Conservation (phyloP, 2,888 invertebrate species). For the Rhopalosiphum nymphaeae region DNA sequence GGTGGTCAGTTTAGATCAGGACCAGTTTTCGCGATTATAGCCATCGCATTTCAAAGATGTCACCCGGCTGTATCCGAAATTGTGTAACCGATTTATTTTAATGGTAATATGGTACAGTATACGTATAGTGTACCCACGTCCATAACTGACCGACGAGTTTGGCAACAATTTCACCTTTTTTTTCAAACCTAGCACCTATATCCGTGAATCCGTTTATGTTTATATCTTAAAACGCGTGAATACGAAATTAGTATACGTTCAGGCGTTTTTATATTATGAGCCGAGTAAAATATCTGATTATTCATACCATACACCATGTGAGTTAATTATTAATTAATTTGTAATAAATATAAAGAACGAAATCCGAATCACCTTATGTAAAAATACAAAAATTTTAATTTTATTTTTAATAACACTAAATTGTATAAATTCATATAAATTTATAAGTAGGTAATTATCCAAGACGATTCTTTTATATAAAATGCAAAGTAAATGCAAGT, state of each 20-base stretch:
- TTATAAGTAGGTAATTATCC: background rate
- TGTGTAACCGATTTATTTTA: slow-evolving; percentile 37
- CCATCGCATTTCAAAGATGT: slow-evolving; percentile 51
- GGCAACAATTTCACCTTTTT: background rate
- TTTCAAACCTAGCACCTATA: background rate
- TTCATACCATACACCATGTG: background rate
- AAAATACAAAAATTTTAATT: background rate
- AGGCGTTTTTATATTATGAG: background rate
- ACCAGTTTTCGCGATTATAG: slow-evolving; percentile 59
- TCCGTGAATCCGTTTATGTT: background rate
- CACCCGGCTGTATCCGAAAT: slow-evolving; percentile 44
- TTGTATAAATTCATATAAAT: background rate
- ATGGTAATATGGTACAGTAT: background rate
- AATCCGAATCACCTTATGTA: background rate
- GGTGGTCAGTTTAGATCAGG: slow-evolving; percentile 34
- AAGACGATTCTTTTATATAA: background rate
- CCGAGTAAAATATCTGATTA: background rate
- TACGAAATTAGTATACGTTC: background rate
- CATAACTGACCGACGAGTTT: slow-evolving; percentile 39
- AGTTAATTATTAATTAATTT: background rate
- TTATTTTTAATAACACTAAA: background rate
- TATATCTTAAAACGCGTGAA: background rate
- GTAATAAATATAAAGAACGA: background rate
- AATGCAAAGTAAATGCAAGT: background rate
- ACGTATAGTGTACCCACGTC: background rate